Percentiles rank a stretch among this genome's conserved stretches.
These are phyloP conservation scores for Halictus rubicundus DNA, from an alignment of 1,140 invertebrate genomes.

Conservation along the genomic window DNA sequence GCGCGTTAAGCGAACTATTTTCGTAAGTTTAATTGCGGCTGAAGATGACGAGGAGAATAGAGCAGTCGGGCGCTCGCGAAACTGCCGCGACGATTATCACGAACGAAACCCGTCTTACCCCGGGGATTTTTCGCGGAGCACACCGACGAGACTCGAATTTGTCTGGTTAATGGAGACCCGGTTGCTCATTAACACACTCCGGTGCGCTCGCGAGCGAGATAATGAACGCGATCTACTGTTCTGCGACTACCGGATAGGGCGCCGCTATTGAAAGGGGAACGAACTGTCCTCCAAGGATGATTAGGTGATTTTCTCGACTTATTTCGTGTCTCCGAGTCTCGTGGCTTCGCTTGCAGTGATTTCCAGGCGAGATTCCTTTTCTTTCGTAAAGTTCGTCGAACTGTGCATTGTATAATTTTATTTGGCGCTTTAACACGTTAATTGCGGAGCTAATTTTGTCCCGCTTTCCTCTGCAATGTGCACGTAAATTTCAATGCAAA, in stretches of 20 bases:
- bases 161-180: neutral
- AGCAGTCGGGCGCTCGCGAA: neutral
- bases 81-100: neutral
- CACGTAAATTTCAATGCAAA: too few species aligned
- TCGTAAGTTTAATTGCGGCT: slow-evolving; percentile 8
- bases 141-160: neutral
- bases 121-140: neutral
- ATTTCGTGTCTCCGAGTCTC: too few species aligned
- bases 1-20: slow-evolving; percentile 5
- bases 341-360: too few species aligned
- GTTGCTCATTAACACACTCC: neutral
- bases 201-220: neutral
- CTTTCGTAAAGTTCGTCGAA: too few species aligned
- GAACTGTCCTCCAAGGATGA: too few species aligned
- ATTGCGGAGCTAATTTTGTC: too few species aligned
- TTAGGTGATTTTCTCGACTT: too few species aligned
- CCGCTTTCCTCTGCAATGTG: too few species aligned
- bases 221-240: slow-evolving; percentile 2
- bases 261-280: too few species aligned
- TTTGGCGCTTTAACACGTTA: too few species aligned
- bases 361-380: too few species aligned
- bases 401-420: too few species aligned
- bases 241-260: neutral
- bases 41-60: neutral
- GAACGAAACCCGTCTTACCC: neutral